Base-by-base conservation (phyloP, 1,140 invertebrate species). In the Heliothis subflexa region DNA sequence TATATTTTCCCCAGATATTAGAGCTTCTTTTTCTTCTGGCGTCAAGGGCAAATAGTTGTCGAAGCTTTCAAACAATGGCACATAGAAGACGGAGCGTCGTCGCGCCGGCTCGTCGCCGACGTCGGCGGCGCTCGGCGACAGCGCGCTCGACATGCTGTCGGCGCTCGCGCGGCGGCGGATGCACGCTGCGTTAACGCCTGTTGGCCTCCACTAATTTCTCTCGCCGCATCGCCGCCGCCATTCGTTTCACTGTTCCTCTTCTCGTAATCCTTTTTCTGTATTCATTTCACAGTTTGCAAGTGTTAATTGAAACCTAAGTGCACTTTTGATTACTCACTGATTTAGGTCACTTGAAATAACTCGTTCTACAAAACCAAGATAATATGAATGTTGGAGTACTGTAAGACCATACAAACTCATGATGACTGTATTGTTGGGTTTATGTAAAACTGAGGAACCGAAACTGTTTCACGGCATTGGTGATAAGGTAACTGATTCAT, bases 71-170 rank as follows among this genome's bases (percentile, higher is more conserved):
- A 95, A 95, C 73, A 96, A 87, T 79, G 96, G 95, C 72, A 96
- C 95, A 84, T 96, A 96, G 89, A 96, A 96, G 72, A 95, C 95
- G 62, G 96, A 96, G 62, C 95, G 95, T 49, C 96, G 95, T 13
- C 95, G 90, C 40, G 89, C 85, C 81, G 92, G 88, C 61, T 95
- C 94, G 78, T 90, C 93, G 88, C 85, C 89, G 84, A 86, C 87
- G 73, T 61, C 59, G 25, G 87, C 83, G 64, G 84, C 84, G 70
- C 86, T 86, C 28, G 91, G 86, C 50, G 91, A 88, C 80, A 91
- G 81, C 40, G 88, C 79, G 81, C 86, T 81, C 77, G 93, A 89
- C 93, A 93, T 93, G 82, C 86, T 83, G 82, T 81, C 47, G 52
- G 21, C 72, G 21, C 18, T 59, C 25, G 57, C 62, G 13, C 71